Base-by-base conservation (phyloP, 1,140 invertebrate genomes). In the Brachionus plicatilis region DNA sequence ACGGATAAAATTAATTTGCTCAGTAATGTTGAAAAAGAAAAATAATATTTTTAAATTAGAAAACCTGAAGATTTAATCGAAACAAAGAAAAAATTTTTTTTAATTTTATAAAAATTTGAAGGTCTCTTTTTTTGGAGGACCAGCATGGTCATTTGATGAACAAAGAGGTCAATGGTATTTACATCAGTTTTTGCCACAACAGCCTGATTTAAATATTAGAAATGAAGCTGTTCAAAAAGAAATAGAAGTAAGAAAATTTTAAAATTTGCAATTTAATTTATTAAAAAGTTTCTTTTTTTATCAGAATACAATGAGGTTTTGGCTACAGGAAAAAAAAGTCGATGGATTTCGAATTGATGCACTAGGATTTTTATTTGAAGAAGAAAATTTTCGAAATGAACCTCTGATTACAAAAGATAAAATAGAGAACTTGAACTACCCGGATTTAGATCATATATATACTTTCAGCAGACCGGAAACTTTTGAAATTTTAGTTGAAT, bases 181-280 rank as follows among this genome's bases (percentile, higher is more conserved):
- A 0, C 94, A 94, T 88, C 92, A 94, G 85, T 94, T 94, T 86
- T 88, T 91, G 0, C 88, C 89, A 53, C 90, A 91, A 60, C 93
- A 94, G 87, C 94, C 94, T 1, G 94, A 95, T 86, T 90, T 95
- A 0, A 94, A 95, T 87, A 93, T 92, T 86, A 89, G 92, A 17
- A 92, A 92, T 86, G 87, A 90, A 1, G 86, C 87, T 50, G 91
- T 94, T 1, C 90, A 91, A 1, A 88, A 92, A 85, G 92, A 92
- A 87, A 92, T 94, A 90, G 85, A 87, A 86, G 88, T 88, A 20
- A 60, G 17, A 20, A 60, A 0, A 17, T 60, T 20, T 8, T 9
- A 5, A 9, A 20, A 20, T 60, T 60, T 27, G 8, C 8, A n/a
- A 27, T 8, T 56, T 78, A 56, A 12, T 47, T 3, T 14, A 0